A percentile compares a stretch with the other conserved stretches of the same genome.
Evolutionary conservation across 2,113 vertebrate genomes (phyloP).

Genomic region (Etheostoma cragini): DNA sequence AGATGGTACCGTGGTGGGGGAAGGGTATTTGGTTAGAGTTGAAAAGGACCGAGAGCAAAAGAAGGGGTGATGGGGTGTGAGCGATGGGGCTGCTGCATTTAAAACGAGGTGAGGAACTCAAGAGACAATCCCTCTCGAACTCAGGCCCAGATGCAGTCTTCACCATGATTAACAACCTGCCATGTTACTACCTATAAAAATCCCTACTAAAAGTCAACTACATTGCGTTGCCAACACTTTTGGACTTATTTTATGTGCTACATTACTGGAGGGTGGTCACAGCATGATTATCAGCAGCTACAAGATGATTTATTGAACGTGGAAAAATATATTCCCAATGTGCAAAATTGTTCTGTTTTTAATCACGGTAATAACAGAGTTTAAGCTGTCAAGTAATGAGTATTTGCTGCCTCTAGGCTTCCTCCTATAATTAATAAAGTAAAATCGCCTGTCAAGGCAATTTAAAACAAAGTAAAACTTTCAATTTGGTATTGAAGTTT

Average conservation of each 20-base stretch:
- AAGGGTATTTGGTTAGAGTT: constrained; percentile 11
- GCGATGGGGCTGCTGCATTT: constrained; percentile 8
- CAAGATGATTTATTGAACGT: constrained; percentile 71
- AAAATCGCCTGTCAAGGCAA: constrained; percentile 59
- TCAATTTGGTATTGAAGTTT: constrained; percentile 65
- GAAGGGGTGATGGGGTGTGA: constrained; percentile 40
- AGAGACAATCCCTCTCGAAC: constrained; percentile 16
- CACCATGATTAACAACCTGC: constrained; percentile 52
- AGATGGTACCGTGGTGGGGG: constrained; percentile 48
- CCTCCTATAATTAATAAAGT: constrained; percentile 72
- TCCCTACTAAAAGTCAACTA: constrained; percentile 45
- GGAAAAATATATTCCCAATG: constrained; percentile 65
- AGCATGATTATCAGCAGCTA: constrained; percentile 51
- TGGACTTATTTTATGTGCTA: constrained; percentile 58
- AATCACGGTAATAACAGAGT: constrained; percentile 71
- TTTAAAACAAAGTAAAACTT: constrained; percentile 53
- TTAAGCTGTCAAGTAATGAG: constrained; percentile 76
- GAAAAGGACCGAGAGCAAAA: constrained; percentile 27
- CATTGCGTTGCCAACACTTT: constrained; percentile 50
- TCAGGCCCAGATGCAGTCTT: constrained; percentile 31
- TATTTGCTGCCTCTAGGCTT: constrained; percentile 66
- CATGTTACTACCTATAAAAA: constrained; percentile 34
- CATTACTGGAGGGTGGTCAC: constrained; percentile 61
- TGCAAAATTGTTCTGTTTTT: constrained; percentile 73
- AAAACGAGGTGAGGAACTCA: constrained; percentile 28